Conservation (phyloP, 2,888 invertebrate species). For the Lithophane socia region DNA sequence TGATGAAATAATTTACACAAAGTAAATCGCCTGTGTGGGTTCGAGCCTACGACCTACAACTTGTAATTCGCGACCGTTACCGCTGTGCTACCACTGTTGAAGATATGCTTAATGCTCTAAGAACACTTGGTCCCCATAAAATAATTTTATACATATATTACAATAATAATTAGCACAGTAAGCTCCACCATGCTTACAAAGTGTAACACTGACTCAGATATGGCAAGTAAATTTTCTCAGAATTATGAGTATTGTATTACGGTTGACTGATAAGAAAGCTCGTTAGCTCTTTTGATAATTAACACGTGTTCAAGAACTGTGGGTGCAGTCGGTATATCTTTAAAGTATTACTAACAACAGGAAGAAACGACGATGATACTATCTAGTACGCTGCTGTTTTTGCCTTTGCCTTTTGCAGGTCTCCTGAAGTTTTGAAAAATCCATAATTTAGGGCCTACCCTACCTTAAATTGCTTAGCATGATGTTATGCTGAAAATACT, state of each 20-base stretch:
- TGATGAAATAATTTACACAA: too few species aligned
- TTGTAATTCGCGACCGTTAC: too few species aligned
- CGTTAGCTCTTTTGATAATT: constrained; percentile 11
- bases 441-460: too few species aligned
- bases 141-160: constrained; percentile 17
- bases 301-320: constrained; percentile 18
- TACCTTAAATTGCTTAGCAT: too few species aligned
- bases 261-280: constrained; percentile 43
- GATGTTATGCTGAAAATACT: too few species aligned
- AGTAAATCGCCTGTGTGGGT: too few species aligned
- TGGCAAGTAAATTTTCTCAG: constrained; percentile 29
- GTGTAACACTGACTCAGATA: constrained; percentile 10
- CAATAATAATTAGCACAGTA: constrained; percentile 27
- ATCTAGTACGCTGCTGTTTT: background rate
- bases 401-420: background rate
- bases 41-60: too few species aligned
- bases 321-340: background rate
- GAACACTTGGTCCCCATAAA: background rate
- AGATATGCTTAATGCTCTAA: too few species aligned
- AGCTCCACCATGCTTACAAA: constrained; percentile 29
- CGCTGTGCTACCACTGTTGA: too few species aligned
- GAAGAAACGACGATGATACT: background rate
- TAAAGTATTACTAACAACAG: background rate
- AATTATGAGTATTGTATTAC: constrained; percentile 46
- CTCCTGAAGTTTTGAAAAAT: background rate